Base-by-base conservation (phyloP, 2,113 vertebrate species). In the Bettongia penicillata region DNA sequence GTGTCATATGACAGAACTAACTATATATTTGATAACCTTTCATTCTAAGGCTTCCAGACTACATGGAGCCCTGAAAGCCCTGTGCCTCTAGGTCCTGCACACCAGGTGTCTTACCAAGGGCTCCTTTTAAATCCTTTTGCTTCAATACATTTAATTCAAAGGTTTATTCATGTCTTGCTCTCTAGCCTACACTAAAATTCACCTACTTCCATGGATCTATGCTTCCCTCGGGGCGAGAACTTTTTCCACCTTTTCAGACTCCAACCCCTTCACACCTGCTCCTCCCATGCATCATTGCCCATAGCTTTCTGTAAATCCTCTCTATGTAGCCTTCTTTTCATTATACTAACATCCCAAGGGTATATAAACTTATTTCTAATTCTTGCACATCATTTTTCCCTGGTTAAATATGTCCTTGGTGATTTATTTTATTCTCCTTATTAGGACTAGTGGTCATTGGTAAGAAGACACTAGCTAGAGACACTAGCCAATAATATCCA, bases 351-450 rank as follows among this genome's bases (percentile, higher is more conserved):
- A 22, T 43, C 19, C 68, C 7, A 84, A 84, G n/a, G 68, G 31
- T 43, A 23, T 84, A 8, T 84, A 37, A 37, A 19, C n/a, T 84
- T 84, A 2, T 84, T 43, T 84, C n/a, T 84, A 84, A 84, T 84
- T 84, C 68, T 43, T n/a, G 14, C 37, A n/a, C 14, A 57, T 28
- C 26, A n/a, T 77, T 77, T n/a, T n/a, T 5, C 14, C 61, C 31
- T n/a, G 37, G 12, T n/a, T 84, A 84, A 43, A 8, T 77, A 84
- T 84, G 7, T 23, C 68, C n/a, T 43, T 84, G n/a, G 19, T 84
- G 68, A 84, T 84, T 84, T 84, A 77, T n/a, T 77, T 77, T 77
- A 84, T 84, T 84, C 68, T 84, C n/a, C 68, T 77, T 68, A 68
- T 77, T 77, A 84, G 43, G 14, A 43, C n/a, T 43, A 84, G 7